Evolutionary conservation across 2,888 invertebrate genomes (phyloP).

Genomic region (Drosophila maculinotata): DNA sequence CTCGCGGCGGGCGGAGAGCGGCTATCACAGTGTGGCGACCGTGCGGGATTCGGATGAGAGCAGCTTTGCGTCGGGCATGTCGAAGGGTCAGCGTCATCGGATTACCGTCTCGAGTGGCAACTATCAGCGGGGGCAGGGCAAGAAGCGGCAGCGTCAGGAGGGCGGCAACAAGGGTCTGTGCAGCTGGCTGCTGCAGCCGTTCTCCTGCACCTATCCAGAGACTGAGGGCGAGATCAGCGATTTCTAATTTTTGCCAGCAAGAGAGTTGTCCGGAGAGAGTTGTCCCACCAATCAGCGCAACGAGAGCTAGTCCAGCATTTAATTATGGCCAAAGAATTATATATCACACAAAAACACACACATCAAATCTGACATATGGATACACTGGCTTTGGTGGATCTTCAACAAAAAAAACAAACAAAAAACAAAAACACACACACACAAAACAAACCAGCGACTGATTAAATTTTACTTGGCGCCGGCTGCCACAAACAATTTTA

Average conservation of each 20-base stretch:
- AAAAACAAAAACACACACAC: background rate
- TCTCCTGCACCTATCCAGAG: conserved; percentile 91
- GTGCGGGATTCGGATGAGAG: conserved; percentile 94
- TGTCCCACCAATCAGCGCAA: conserved; percentile 60
- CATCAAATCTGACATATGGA: conserved; percentile 50
- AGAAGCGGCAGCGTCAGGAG: conserved; percentile 88
- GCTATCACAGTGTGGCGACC: conserved; percentile 93
- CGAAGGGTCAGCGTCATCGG: conserved; percentile 84
- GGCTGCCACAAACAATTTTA: conserved; percentile 63
- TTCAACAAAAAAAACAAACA: conserved; percentile 15
- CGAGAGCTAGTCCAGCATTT: conserved; percentile 61
- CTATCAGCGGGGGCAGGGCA: conserved; percentile 63
- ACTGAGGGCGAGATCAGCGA: conserved; percentile 89
- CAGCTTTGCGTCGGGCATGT: conserved; percentile 90
- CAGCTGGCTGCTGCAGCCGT: conserved; percentile 91
- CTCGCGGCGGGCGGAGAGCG: conserved; percentile 93
- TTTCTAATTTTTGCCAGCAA: conserved; percentile 82
- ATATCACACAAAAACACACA: conserved; percentile 27
- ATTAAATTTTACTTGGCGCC: conserved; percentile 75
- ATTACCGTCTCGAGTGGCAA: conserved; percentile 73
- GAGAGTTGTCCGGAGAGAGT: background rate
- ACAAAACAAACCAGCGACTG: conserved; percentile 58
- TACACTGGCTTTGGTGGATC: conserved; percentile 39
- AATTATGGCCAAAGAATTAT: conserved; percentile 52
- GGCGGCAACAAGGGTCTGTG: conserved; percentile 89